Evolutionary conservation across 2,113 vertebrate species (phyloP).

Genomic region (Catharus bicknelli): DNA sequence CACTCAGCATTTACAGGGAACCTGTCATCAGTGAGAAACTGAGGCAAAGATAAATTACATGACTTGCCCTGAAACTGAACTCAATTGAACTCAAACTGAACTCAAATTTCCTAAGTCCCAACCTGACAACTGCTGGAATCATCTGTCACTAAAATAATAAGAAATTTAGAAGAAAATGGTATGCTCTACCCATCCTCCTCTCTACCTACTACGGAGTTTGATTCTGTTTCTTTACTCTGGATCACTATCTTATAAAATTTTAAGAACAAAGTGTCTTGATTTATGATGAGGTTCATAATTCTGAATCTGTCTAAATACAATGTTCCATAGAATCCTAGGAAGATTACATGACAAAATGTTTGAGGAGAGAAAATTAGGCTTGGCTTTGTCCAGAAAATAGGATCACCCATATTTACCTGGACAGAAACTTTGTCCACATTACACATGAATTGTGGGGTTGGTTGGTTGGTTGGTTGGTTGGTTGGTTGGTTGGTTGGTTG

Average conservation of each 20-base stretch:
- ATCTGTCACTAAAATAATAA: conserved; percentile 3
- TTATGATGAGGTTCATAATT: conserved; percentile 3
- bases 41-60: conserved; percentile 43
- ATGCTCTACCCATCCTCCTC: not conserved
- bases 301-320: conserved; percentile 12
- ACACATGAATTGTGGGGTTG: not conserved
- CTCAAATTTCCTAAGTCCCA: not conserved
- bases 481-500: not conserved
- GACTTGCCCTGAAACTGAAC: conserved; percentile 42
- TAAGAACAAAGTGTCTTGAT: not conserved
- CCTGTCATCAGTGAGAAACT: conserved; percentile 35
- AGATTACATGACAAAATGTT: not conserved
- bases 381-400: not conserved
- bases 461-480: not conserved
- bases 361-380: not conserved
- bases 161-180: not conserved
- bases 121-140: not conserved
- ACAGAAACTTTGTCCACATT: not conserved
- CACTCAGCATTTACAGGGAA: not conserved
- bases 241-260: not conserved
- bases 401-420: not conserved
- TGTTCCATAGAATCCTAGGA: not conserved
- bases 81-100: conserved; percentile 25
- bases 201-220: not conserved
- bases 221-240: not conserved